These are phyloP conservation scores for Polypedilum vanderplanki DNA, from an alignment of 1,140 invertebrate species.

Conservation along the genomic window DNA sequence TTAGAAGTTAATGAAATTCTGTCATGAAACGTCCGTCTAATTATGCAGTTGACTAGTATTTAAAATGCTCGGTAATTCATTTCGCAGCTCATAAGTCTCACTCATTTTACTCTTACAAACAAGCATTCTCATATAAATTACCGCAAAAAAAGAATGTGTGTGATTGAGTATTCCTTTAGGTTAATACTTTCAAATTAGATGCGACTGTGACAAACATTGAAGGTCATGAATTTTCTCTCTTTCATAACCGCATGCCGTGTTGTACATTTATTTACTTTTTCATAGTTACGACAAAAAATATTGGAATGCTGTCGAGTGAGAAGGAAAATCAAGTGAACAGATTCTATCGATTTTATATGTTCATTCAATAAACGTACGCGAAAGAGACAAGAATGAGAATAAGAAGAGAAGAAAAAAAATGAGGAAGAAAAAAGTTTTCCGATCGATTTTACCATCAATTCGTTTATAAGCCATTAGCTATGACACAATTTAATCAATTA, in stretches of 20 bases:
- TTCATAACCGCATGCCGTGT: background rate
- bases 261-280: background rate
- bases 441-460: conserved; percentile 17
- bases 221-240: background rate
- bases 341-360: background rate
- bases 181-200: conserved; percentile 11
- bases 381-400: background rate
- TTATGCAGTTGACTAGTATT: background rate
- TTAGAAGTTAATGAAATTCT: conserved; percentile 7
- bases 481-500: conserved; percentile 28
- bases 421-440: background rate
- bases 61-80: background rate
- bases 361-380: conserved; percentile 17
- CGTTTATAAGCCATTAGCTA: conserved; percentile 15
- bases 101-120: background rate
- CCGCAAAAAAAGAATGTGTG: background rate
- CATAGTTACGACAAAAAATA: background rate
- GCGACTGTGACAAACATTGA: background rate
- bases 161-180: conserved; percentile 6
- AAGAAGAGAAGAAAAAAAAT: background rate
- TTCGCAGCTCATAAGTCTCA: background rate
- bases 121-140: background rate
- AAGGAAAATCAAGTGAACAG: background rate
- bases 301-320: background rate
- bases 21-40: background rate